Base-by-base conservation (phyloP, 2,888 invertebrate species). In the Lysandra coridon region DNA sequence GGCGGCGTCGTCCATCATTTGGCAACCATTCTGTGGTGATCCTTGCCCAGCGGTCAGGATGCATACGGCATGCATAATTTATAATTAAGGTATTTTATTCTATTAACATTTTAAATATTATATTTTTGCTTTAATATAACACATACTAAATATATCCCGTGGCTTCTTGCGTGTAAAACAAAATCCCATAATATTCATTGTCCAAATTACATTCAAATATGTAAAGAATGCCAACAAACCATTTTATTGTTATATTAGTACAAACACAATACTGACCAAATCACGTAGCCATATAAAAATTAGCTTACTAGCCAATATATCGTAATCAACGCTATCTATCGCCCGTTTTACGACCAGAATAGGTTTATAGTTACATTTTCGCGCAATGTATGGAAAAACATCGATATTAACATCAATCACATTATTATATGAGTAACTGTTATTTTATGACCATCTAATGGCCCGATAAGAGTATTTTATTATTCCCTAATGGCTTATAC, bases 361-460 rank as follows among this genome's bases (percentile, higher is more conserved):
- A 53, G 53, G 30, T 30, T 76, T 76, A 79, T 73, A 78, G 44
- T 79, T 79, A 80, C 74, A 81, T 80, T 80, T 79, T 80, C 80
- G 82, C 81, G 78, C 83, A 82, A 83, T 83, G 81, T 84, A 81
- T 78, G 83, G 89, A 90, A 92, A 91, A 94, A 94, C 92, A 93
- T 84, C 84, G 88, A 87, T 91, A 92, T 94, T 91, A 93, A 89
- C 91, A 91, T 94, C 91, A 86, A 93, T 93, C 93, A 93, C 87
- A 89, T 90, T 92, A 91, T 91, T 91, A 90, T 91, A 92, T 92
- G 91, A 92, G 91, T 94, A 94, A 94, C 93, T 92, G 93, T 94
- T 94, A 94, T 94, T 94, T 94, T 94, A 94, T 89, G 94, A 93
- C 91, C 90, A 86, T 89, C 90, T 94, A 94, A 94, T 93, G 94